These are phyloP conservation scores for Drosophila melanosoma DNA, from an alignment of 2,888 invertebrate species.

Conservation along the genomic window DNA sequence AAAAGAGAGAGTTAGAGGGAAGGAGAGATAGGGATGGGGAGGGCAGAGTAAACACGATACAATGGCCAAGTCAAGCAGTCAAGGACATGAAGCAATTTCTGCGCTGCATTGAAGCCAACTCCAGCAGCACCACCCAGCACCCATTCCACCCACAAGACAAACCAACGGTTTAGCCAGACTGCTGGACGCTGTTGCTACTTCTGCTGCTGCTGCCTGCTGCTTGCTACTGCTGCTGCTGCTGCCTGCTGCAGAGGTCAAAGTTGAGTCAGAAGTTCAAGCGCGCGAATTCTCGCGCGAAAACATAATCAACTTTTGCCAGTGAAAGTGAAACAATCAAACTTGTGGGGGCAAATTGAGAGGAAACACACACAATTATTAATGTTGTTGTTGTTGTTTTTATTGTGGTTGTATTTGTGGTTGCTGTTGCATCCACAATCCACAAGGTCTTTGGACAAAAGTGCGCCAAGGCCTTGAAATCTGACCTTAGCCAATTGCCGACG, in stretches of 20 bases:
- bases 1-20: conserved; percentile 16
- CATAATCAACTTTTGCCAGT: conserved; percentile 73
- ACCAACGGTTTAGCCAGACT: conserved; percentile 16
- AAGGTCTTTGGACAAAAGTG: conserved; percentile 2
- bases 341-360: conserved; percentile 2
- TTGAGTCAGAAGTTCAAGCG: conserved; percentile 59
- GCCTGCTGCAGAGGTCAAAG: conserved; percentile 57
- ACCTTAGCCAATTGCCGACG: conserved; percentile 8
- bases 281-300: conserved; percentile 57
- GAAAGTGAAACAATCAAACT: conserved; percentile 74
- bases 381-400: background rate
- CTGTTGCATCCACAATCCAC: conserved; percentile 2
- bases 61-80: conserved; percentile 61
- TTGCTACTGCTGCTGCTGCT: background rate
- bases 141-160: background rate
- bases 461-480: conserved; percentile 2
- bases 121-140: background rate
- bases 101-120: conserved; percentile 33
- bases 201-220: background rate
- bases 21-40: conserved; percentile 6
- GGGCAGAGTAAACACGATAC: conserved; percentile 57
- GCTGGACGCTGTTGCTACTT: conserved; percentile 29
- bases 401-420: background rate
- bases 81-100: conserved; percentile 73
- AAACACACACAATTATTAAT: background rate